Percentiles rank a stretch among this genome's conserved stretches.
phyloP scores from a whole-genome alignment of 2,888 invertebrate genomes.

The Ramazzottius varieornatus region DNA sequence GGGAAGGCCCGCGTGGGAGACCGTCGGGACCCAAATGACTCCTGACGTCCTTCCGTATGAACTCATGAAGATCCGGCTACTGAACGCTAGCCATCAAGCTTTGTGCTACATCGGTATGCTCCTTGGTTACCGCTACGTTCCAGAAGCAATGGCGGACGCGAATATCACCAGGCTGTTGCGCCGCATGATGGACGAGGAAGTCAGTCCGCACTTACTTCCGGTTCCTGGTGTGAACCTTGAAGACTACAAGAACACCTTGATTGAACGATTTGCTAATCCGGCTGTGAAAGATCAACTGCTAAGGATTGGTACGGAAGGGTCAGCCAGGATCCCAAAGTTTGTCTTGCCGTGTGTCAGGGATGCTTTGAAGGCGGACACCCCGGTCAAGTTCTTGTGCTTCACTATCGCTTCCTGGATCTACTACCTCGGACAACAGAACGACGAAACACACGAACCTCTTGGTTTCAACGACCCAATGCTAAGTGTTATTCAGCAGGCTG shows the following conservation, averaged over 20 bases:
- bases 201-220: not conserved
- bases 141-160: constrained; percentile 4
- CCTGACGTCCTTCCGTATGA: constrained; percentile 6
- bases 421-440: not conserved
- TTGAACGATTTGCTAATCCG: constrained; percentile 7
- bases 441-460: constrained; percentile 4
- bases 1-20: constrained; percentile 5
- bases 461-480: constrained; percentile 6
- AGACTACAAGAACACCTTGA: constrained; percentile 5
- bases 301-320: constrained; percentile 6
- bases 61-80: constrained; percentile 6
- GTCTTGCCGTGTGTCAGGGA: constrained; percentile 4
- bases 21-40: not conserved
- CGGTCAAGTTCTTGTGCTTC: constrained; percentile 1
- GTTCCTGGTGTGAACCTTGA: constrained; percentile 6
- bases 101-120: constrained; percentile 6
- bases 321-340: constrained; percentile 6
- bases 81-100: constrained; percentile 5
- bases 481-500: not conserved
- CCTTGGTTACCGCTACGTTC: not conserved
- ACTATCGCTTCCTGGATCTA: constrained; percentile 6
- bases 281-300: constrained; percentile 4
- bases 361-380: not conserved
- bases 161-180: constrained; percentile 1
- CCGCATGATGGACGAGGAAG: constrained; percentile 5